phyloP scores from a whole-genome alignment of 2,888 invertebrate genomes.

The Tiphia femorata region DNA sequence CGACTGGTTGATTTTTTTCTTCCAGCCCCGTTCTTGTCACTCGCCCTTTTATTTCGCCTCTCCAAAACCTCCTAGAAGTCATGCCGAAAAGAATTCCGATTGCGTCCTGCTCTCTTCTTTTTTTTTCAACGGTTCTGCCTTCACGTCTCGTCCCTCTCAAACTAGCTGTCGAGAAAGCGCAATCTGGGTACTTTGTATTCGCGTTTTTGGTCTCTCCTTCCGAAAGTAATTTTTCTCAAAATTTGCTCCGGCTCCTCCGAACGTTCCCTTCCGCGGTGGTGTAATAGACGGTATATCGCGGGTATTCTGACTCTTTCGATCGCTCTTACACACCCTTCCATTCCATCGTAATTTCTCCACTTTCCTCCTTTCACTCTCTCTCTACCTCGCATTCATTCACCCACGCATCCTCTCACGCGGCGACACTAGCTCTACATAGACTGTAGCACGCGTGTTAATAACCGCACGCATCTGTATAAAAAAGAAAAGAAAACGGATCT shows the following conservation, averaged over 20 bases:
- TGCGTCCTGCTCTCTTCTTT: not conserved
- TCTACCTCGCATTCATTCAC: constrained; percentile 10
- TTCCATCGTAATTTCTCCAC: not conserved
- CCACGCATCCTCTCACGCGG: constrained; percentile 17
- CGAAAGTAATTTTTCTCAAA: too few species aligned
- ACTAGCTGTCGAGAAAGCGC: too few species aligned
- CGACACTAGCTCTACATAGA: constrained; percentile 22
- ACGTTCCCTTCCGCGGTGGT: too few species aligned
- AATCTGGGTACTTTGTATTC: too few species aligned
- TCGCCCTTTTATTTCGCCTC: not conserved
- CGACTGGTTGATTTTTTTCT: constrained; percentile 8
- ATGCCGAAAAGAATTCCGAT: not conserved
- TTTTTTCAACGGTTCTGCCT: too few species aligned
- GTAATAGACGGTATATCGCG: not conserved
- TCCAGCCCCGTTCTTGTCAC: too few species aligned
- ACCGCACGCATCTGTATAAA: constrained; percentile 34
- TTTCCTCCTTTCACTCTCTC: constrained; percentile 5
- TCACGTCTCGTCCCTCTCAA: too few species aligned
- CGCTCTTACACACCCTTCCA: not conserved
- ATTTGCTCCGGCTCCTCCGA: too few species aligned
- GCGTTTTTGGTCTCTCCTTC: too few species aligned
- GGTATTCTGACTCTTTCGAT: not conserved
- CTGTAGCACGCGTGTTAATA: constrained; percentile 29
- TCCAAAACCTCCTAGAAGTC: not conserved
- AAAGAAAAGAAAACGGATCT: constrained; percentile 25